Evolutionary conservation across 2,888 invertebrate species (phyloP), one percentile per base, ranked within the genome.

Genomic region (Bombyx huttoni): DNA sequence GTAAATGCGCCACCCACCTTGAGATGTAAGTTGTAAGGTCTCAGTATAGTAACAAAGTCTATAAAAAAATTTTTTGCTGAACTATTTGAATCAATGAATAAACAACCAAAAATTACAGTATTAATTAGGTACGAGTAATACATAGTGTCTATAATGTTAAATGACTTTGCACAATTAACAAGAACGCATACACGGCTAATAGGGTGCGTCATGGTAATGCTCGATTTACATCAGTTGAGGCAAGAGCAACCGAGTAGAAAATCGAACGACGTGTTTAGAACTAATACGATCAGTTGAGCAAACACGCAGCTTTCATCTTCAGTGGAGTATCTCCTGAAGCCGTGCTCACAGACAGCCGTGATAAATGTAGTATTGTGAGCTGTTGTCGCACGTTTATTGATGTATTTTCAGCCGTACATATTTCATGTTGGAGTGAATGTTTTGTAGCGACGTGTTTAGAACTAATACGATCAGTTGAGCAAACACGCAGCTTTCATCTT

Each of bases 251-350:
- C 70, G 76, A 71, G 78, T 71, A 83, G 83, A 86, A 87, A 85
- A 81, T 81, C 79, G 78, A 79, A 80, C 82, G 68, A 67, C 78
- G 77, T 80, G 83, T 79, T 81, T 80, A 78, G 68, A 76, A 78
- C 82, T 87, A 84, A 86, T 85, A 78, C 82, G 87, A 86, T 86
- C 85, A 85, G 75, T 77, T 83, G 85, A 79, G 81, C 83, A 84
- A 85, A 84, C 79, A 81, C 79, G 78, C 75, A 78, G 86, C 87
- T 88, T 88, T 88, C 86, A 88, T 88, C 87, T 87, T 82, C 84
- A 80, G 70, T 80, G 77, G 73, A 73, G 76, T 83, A 78, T 84
- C 73, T 77, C 75, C 65, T 63, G 58, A 56, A 66, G 71, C 65
- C 61, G 61, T 56, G 62, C 57, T 63, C 59, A 61, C 62, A 66